Evolutionary conservation across 2,888 invertebrate genomes (phyloP), one percentile per base, ranked within the genome.

Genomic region (Orthonychiurus folsomi): DNA sequence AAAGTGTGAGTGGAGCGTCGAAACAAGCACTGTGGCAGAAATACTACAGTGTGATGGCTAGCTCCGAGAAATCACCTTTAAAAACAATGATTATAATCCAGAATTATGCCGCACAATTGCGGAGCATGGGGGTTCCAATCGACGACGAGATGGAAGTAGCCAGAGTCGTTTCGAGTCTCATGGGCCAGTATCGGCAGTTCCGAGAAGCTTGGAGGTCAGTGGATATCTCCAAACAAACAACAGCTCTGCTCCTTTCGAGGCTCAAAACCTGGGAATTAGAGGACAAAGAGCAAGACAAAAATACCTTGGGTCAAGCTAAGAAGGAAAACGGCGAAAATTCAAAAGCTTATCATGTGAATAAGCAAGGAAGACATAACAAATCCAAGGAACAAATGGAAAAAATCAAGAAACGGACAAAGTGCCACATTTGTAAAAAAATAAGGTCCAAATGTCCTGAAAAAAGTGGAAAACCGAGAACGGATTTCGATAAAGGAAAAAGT

Each of bases 161-260:
- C 2, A 15, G 67, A 21, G 59, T 67, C 0, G 56, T 67, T 1
- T 60, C 63, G 2, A 65, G 65, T 23, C 27, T 67, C 27, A 54
- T 48, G 48, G 63, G 50, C 12, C 60, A 50, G 24, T 65, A 56
- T 50, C 24, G 63, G 1, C 61, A 67, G 5, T 60, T 67, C n/a
- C 3, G 65, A 2, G 66, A 67, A 56, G 64, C 66, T 1, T 64
- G 66, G 63, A 55, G 65, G 20, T 63, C 63, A 1, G 59, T 65
- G 1, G 60, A 59, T 2, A 2, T 47, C 9, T 20, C 27, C 3
- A 48, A 57, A n/a, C 66, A 67, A 23, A 63, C 64, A 0, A 2
- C 63, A 1, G 66, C 56, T 25, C 23, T 57, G 1, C 57, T 66
- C 12, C 61, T 66, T 20, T 47, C 53, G 12, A 27, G 63, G 25